Conservation (phyloP, 2,113 vertebrate genomes). For the Pachypanchax playfairii region DNA sequence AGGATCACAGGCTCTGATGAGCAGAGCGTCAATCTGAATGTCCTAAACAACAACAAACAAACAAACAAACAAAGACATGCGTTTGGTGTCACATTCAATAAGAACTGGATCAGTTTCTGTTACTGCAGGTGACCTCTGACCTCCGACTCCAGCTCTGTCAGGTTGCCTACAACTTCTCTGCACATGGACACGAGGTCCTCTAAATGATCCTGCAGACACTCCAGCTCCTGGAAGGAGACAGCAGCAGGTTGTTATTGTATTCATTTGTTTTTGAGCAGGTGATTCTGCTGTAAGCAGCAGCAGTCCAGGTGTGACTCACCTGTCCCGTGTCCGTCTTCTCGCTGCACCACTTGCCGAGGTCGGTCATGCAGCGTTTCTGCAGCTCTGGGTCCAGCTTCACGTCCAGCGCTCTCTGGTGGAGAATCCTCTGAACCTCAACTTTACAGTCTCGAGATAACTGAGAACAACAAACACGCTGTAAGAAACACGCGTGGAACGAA, state of each 20-base stretch:
- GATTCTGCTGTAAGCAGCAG: not conserved
- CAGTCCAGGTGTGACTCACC: slow-evolving; percentile 57
- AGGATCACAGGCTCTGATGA: slow-evolving; percentile 96
- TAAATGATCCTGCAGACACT: slow-evolving; percentile 96
- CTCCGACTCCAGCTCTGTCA: slow-evolving; percentile 96
- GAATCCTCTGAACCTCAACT: slow-evolving; percentile 93
- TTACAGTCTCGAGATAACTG: slow-evolving; percentile 94
- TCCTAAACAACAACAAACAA: slow-evolving; percentile 85
- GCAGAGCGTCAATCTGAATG: slow-evolving; percentile 96
- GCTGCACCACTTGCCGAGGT: slow-evolving; percentile 97
- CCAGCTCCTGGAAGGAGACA: slow-evolving; percentile 82
- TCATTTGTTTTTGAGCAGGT: not conserved
- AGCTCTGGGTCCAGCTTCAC: slow-evolving; percentile 94
- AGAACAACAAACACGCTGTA: not conserved
- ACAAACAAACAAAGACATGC: not conserved
- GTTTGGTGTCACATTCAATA: too few relatives aligned
- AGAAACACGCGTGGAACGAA: too few relatives aligned
- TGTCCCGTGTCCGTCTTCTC: slow-evolving; percentile 90
- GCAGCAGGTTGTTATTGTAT: not conserved
- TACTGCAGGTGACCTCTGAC: slow-evolving; percentile 84
- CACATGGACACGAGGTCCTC: slow-evolving; percentile 90
- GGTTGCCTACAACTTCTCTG: slow-evolving; percentile 93
- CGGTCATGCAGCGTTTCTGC: slow-evolving; percentile 94
- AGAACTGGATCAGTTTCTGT: too few relatives aligned
- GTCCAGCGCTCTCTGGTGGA: slow-evolving; percentile 95